Evolutionary conservation across 2,888 invertebrate species (phyloP), one percentile per base, ranked within the genome.

Genomic region (Caenorhabditis becei): DNA sequence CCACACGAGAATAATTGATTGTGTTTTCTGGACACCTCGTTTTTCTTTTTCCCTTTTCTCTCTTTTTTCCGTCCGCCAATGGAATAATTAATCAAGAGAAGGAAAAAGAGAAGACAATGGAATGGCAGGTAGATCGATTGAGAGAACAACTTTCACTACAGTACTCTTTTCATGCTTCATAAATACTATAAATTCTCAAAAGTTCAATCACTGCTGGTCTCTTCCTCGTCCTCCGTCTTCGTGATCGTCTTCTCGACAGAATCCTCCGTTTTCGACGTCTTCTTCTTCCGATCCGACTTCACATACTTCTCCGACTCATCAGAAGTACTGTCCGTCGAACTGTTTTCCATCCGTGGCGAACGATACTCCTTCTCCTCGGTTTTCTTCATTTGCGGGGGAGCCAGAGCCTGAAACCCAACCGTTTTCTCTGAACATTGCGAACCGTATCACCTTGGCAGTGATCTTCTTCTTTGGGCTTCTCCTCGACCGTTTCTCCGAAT

Each of bases 1-100:
- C 23, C 41, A 56, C 62, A 44, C 62, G n/a, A 23, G 71, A 72
- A 72, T 72, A 72, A 72, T 72, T 63, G 20, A 72, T 72, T 61
- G 56, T 59, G 59, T 72, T 72, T 72, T 72, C 47, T 63, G 61
- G 44, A 32, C 71, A 63, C 63, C 71, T 63, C 71, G 32, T 56
- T 59, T 69, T 51, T 69, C 59, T 66, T 44, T 18, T 66, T 54
- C 51, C 14, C 16, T 54, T 28, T 32, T 44, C 28, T 62, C 24
- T 41, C 2, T 24, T 49, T 24, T 47, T 51, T 37, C 44, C 20
- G n/a, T 47, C n/a, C 28, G 24, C 23, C 24, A 49, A 59, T 35
- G 10, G 61, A 71, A 62, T 62, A 62, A 62, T 70, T 70, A 41
- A 70, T 70, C 49, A 20, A 20, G 49, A n/a, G 54, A 44, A n/a